Conservation (phyloP, 2,888 invertebrate genomes). For the Anoplius nigerrimus region DNA sequence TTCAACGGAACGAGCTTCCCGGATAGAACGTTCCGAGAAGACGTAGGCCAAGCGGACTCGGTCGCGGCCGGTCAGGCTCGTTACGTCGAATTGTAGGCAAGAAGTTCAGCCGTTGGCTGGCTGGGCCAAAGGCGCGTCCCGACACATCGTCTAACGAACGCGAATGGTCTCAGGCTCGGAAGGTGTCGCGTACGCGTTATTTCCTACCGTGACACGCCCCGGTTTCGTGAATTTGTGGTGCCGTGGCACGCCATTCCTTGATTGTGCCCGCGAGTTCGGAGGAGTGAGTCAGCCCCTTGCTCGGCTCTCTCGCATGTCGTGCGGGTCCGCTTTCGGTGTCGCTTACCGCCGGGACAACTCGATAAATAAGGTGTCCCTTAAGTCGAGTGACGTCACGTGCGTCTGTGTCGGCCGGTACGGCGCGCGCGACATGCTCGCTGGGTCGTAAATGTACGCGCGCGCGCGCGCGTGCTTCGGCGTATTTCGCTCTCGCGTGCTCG, state of each 20-base stretch:
- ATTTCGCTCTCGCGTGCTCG: neutral
- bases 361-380: slow-evolving; percentile 24
- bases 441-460: neutral
- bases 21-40: no score
- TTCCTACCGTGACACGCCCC: slow-evolving; percentile 8
- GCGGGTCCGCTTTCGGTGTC: slow-evolving; percentile 16
- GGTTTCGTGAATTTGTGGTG: slow-evolving; percentile 36
- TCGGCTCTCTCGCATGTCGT: no score
- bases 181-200: no score
- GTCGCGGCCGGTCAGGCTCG: no score
- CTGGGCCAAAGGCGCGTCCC: no score
- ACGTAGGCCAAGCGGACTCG: no score
- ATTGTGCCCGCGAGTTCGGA: slow-evolving; percentile 23
- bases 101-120: no score
- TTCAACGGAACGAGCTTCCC: no score
- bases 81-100: no score
- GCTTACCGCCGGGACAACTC: neutral
- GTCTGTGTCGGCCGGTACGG: neutral
- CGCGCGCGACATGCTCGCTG: no score
- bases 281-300: slow-evolving; percentile 34
- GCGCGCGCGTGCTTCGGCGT: neutral
- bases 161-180: no score
- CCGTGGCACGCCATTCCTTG: slow-evolving; percentile 31
- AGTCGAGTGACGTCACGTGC: slow-evolving; percentile 23
- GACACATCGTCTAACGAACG: no score